phyloP scores from a whole-genome alignment of 64 coral and sea anemone species.

The Porites australiensis region DNA sequence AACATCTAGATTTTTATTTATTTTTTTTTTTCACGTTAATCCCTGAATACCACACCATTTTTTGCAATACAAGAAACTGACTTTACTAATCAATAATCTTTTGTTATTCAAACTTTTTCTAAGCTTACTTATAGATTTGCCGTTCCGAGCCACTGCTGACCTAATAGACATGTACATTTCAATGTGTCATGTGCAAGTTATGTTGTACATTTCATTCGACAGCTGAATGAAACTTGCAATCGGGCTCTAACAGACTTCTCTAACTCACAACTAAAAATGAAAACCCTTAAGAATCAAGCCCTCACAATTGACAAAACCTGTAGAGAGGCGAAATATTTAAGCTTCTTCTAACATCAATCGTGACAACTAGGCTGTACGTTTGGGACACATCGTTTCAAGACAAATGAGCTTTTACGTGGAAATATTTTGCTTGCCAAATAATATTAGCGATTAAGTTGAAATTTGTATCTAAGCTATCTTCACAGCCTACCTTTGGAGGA shows the following conservation, averaged over 20 bases:
- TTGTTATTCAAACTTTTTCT: no score
- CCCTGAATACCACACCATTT: no score
- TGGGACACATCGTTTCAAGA: background rate
- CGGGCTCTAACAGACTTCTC: background rate
- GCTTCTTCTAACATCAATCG: background rate
- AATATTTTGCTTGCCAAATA: background rate
- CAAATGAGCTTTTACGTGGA: background rate
- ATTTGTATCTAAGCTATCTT: background rate
- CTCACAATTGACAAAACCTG: background rate
- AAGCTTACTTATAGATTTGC: no score
- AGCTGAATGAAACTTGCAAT: background rate
- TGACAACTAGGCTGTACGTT: background rate
- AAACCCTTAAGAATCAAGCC: background rate
- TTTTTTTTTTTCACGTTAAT: no score
- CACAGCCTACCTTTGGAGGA: background rate
- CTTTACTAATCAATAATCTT: no score
- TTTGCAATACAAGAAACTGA: no score
- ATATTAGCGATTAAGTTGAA: background rate
- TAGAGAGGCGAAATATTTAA: background rate
- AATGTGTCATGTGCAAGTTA: background rate
- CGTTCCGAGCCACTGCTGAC: no score
- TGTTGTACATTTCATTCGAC: background rate
- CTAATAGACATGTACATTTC: background rate
- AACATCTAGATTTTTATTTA: no score
- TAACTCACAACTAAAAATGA: background rate